phyloP scores from a whole-genome alignment of 2,797 vertebrate genomes.

The Eulemur coronatus region DNA sequence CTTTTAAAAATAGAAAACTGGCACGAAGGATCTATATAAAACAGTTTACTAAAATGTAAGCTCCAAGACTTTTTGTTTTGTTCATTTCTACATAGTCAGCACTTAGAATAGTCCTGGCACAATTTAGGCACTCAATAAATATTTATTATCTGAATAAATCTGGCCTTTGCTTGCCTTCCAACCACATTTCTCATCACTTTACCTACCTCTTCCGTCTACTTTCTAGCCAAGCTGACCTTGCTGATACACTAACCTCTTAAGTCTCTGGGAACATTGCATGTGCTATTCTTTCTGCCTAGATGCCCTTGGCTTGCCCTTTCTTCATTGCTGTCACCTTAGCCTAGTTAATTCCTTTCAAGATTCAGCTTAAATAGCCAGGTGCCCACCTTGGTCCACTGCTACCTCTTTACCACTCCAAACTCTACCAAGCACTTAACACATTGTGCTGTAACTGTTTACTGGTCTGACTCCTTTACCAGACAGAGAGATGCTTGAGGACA shows the following conservation, averaged over 20 bases:
- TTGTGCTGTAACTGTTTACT: not conserved
- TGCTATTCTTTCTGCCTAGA: not conserved
- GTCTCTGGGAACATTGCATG: not conserved
- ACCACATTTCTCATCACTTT: not conserved
- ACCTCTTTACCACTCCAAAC: not conserved
- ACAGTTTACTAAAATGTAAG: constrained; percentile 43
- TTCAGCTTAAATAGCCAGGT: not conserved
- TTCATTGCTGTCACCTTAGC: not conserved
- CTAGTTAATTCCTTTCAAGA: not conserved
- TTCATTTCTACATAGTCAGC: not conserved
- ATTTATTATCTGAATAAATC: constrained; percentile 34
- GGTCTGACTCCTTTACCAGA: not conserved
- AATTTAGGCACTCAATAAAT: not conserved
- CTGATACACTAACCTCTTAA: not conserved
- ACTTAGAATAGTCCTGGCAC: not conserved
- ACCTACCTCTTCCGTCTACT: constrained; percentile 1
- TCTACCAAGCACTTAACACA: not conserved
- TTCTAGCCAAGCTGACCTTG: not conserved
- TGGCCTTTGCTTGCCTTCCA: constrained; percentile 20
- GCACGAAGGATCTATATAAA: not conserved
- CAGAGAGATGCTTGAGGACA: not conserved
- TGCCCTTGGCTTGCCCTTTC: not conserved
- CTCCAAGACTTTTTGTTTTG: not conserved
- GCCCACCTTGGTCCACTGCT: not conserved
- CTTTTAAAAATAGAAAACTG: constrained; percentile 3